Percentiles rank a stretch among this genome's conserved stretches.
phyloP scores from a whole-genome alignment of 1,140 invertebrate species.

The Halesus radiatus region DNA sequence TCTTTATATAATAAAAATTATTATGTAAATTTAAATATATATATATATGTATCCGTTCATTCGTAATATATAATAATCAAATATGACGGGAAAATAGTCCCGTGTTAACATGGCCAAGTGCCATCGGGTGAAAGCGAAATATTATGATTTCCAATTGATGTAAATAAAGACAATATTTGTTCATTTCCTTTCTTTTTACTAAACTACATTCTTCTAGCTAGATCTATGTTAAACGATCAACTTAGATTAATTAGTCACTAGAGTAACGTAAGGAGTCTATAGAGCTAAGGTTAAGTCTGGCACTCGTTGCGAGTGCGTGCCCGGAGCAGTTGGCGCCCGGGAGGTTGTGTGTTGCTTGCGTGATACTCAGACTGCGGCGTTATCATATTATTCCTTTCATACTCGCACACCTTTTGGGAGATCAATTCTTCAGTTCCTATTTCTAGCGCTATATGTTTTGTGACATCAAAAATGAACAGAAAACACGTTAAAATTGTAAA shows the following conservation, averaged over 20 bases:
- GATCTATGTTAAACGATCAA: conserved; percentile 49
- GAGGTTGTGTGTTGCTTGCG: background rate
- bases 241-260: conserved; percentile 47
- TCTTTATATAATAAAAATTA: conserved; percentile 53
- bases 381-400: conserved; percentile 3
- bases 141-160: conserved; percentile 29
- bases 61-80: conserved; percentile 42
- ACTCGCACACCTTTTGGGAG: conserved; percentile 45
- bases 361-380: background rate
- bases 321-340: too few relatives aligned
- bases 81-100: conserved; percentile 31
- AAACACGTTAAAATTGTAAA: conserved; percentile 31
- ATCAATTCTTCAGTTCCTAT: conserved; percentile 54
- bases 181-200: conserved; percentile 23
- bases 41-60: conserved; percentile 42
- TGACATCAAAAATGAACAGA: conserved; percentile 51
- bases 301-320: too few relatives aligned
- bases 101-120: conserved; percentile 41
- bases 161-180: conserved; percentile 43
- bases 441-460: conserved; percentile 52
- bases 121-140: conserved; percentile 46
- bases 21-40: conserved; percentile 51
- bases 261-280: conserved; percentile 33
- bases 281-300: too few relatives aligned
- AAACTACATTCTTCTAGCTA: conserved; percentile 53